phyloP scores from a whole-genome alignment of 1,140 invertebrate species.

The Tetranychus cinnabarinus region DNA sequence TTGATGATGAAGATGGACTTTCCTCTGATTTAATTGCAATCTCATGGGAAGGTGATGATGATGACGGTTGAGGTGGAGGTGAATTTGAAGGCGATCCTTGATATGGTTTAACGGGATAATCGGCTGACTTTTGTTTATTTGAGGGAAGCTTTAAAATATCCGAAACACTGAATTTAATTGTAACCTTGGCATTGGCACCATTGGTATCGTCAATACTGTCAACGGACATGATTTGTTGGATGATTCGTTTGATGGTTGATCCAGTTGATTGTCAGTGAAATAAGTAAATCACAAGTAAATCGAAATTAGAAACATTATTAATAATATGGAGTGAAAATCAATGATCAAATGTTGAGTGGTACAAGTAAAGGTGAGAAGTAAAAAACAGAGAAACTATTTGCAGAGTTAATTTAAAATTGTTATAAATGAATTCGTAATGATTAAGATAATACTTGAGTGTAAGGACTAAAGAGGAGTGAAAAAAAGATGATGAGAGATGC shows the following conservation, averaged over 20 bases:
- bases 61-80: not conserved
- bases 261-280: too few relatives aligned
- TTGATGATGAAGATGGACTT: not conserved
- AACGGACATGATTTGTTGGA: too few relatives aligned
- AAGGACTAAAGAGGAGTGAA: too few relatives aligned
- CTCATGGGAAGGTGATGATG: not conserved
- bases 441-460: too few relatives aligned
- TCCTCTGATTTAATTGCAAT: not conserved
- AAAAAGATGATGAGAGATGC: too few relatives aligned
- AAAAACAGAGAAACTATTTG: too few relatives aligned
- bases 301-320: not conserved
- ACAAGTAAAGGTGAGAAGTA: not conserved
- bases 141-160: constrained; percentile 1
- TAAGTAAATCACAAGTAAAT: too few relatives aligned
- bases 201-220: not conserved
- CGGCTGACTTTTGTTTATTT: not conserved
- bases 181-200: not conserved
- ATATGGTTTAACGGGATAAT: not conserved
- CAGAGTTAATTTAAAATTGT: too few relatives aligned
- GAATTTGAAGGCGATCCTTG: not conserved
- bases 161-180: constrained; percentile 2
- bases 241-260: too few relatives aligned
- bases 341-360: not conserved
- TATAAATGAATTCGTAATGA: too few relatives aligned
- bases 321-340: not conserved